These are phyloP conservation scores for Eudyptes chrysolophus DNA, from an alignment of 2,113 vertebrate species.

Conservation along the genomic window DNA sequence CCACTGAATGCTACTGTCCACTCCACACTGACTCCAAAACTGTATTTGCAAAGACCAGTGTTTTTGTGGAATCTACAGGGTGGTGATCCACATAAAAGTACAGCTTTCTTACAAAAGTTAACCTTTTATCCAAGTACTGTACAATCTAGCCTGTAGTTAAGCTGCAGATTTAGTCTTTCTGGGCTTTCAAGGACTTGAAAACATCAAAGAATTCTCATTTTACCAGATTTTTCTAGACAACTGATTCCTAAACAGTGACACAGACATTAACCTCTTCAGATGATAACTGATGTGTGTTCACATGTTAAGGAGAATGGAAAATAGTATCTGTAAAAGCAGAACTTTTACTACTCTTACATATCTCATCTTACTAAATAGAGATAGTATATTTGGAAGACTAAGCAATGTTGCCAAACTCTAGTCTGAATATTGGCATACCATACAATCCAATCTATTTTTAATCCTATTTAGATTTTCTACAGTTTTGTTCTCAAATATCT, in stretches of 20 bases:
- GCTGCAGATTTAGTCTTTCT: neutral
- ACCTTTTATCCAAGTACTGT: neutral
- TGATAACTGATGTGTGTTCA: neutral
- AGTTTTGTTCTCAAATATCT: neutral
- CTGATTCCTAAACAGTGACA: neutral
- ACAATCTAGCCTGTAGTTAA: neutral
- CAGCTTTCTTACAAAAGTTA: neutral
- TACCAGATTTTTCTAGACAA: neutral
- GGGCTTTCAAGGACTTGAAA: neutral
- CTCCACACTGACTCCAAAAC: neutral
- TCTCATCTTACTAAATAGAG: neutral
- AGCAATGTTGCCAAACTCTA: neutral
- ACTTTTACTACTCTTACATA: neutral
- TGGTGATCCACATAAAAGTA: neutral
- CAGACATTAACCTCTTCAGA: neutral
- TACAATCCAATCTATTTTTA: neutral
- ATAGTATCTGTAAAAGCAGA: neutral
- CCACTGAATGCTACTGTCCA: neutral
- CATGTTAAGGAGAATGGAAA: neutral
- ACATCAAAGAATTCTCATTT: neutral
- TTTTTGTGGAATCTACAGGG: neutral
- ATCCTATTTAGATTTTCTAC: neutral
- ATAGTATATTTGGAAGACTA: neutral
- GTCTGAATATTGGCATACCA: neutral
- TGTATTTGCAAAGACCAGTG: neutral